A percentile compares a stretch with the other conserved stretches of the same genome.
Conservation (phyloP, 2,888 invertebrate genomes). For the Leptinotarsa juncta region DNA sequence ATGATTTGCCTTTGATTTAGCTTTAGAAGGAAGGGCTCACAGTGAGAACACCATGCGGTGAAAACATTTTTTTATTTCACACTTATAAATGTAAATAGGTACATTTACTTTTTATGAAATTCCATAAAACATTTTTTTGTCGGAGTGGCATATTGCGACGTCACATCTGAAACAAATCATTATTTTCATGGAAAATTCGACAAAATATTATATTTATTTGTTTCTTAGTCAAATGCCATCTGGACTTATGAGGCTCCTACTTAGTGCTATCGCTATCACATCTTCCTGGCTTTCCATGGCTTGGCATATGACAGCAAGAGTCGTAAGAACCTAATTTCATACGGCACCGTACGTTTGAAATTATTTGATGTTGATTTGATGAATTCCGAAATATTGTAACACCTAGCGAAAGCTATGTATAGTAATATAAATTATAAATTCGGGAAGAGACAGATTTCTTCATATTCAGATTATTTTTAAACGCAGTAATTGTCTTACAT, state of each 20-base stretch:
- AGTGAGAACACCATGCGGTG: too few species aligned
- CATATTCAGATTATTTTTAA: too few species aligned
- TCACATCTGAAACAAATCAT: background rate
- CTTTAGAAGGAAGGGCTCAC: too few species aligned
- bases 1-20: background rate
- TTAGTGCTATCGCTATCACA: conserved; percentile 26
- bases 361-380: background rate
- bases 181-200: background rate
- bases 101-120: too few species aligned
- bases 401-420: too few species aligned
- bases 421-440: too few species aligned
- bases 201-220: background rate
- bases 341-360: background rate
- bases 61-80: too few species aligned
- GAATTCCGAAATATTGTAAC: too few species aligned
- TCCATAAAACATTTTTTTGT: background rate
- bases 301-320: conserved; percentile 16
- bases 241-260: conserved; percentile 21
- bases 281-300: conserved; percentile 20
- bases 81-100: too few species aligned
- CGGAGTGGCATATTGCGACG: background rate
- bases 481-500: too few species aligned
- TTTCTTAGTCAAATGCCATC: conserved; percentile 4
- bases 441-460: too few species aligned
- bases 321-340: background rate